A percentile compares a stretch with the other conserved stretches of the same genome.
Conservation (phyloP, 2,888 invertebrate species). For the Onchidella celtica region DNA sequence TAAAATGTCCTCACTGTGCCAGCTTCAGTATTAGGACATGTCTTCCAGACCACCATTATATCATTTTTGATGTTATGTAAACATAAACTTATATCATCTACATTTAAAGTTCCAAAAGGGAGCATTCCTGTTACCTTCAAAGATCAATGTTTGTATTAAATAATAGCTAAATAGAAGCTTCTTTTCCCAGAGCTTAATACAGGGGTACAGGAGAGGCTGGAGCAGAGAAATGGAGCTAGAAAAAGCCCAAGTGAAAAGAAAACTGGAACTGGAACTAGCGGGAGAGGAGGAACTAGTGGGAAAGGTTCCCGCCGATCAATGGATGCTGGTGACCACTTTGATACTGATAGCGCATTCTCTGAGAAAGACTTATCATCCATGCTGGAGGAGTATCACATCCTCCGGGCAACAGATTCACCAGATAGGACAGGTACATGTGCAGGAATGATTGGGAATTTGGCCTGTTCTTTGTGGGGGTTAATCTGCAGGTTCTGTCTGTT, state of each 20-base stretch:
- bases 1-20: too few species aligned
- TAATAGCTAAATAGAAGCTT: too few species aligned
- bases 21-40: too few species aligned
- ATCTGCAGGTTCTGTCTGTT: too few species aligned
- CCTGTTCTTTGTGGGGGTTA: too few species aligned
- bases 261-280: background rate
- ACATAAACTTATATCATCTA: too few species aligned
- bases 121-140: too few species aligned
- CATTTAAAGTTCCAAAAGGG: too few species aligned
- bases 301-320: background rate
- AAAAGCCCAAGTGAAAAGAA: background rate
- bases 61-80: too few species aligned
- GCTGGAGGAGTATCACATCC: slow-evolving; percentile 42
- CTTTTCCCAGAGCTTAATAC: slow-evolving; percentile 18
- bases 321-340: slow-evolving; percentile 39
- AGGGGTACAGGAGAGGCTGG: background rate
- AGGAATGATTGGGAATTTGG: too few species aligned
- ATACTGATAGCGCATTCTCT: slow-evolving; percentile 40
- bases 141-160: too few species aligned
- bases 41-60: too few species aligned
- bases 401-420: background rate
- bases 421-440: background rate
- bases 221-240: background rate
- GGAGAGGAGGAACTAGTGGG: background rate
- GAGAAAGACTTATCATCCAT: slow-evolving; percentile 53